A percentile compares a stretch with the other conserved stretches of the same genome.
Evolutionary conservation across 1,140 invertebrate genomes (phyloP).

Genomic region (Teleopsis dalmanni): DNA sequence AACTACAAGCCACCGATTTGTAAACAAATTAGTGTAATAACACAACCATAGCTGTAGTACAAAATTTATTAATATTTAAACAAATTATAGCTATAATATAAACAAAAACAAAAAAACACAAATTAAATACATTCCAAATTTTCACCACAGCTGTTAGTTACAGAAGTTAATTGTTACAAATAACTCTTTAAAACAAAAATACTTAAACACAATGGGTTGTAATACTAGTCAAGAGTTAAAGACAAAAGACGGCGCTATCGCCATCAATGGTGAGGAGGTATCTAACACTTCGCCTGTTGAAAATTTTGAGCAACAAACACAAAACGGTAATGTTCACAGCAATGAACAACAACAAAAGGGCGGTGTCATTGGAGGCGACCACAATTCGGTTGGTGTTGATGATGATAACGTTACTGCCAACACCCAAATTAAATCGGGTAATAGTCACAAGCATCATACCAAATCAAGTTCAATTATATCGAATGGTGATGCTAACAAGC

Average conservation of each 20-base stretch:
- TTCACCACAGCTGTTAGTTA: no score
- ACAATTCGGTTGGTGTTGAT: neutral
- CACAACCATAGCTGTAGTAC: no score
- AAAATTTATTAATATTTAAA: no score
- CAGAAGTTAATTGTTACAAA: no score
- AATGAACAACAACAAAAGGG: neutral
- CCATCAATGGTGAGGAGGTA: constrained; percentile 9
- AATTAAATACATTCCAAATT: no score
- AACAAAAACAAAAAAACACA: no score
- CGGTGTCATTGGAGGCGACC: neutral
- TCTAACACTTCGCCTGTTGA: neutral
- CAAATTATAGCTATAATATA: no score
- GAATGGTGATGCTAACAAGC: constrained; percentile 28
- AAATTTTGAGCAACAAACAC: no score
- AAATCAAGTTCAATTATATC: constrained; percentile 42
- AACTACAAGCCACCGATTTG: no score
- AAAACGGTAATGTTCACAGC: neutral
- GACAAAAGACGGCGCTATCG: constrained; percentile 36
- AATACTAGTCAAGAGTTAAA: constrained; percentile 42
- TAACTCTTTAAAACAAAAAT: no score
- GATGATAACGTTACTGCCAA: neutral
- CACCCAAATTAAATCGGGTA: constrained; percentile 3
- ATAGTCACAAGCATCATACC: constrained; percentile 33
- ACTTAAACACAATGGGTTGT: constrained; percentile 36
- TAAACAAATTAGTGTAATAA: no score